A percentile compares a stretch with the other conserved stretches of the same genome.
These are phyloP conservation scores for Bombus pyrosoma DNA, from an alignment of 1,140 invertebrate species.

Conservation along the genomic window DNA sequence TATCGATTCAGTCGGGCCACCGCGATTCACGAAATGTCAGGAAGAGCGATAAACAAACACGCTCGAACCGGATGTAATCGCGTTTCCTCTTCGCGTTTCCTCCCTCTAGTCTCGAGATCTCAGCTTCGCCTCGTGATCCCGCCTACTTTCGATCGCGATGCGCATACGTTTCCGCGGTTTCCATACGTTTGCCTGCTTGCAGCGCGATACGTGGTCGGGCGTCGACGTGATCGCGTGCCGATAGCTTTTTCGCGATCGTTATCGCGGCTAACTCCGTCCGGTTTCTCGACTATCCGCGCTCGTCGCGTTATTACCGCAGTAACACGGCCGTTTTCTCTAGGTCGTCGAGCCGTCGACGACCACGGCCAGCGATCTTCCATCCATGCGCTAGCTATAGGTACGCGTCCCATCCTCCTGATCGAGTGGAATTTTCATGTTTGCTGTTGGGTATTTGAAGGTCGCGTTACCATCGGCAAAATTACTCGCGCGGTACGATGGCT, in stretches of 20 bases:
- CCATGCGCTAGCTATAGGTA: too few species aligned
- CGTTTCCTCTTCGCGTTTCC: slow-evolving; percentile 24
- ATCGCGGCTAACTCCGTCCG: neutral
- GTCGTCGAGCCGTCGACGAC: neutral
- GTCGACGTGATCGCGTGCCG: slow-evolving; percentile 43
- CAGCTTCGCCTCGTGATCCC: slow-evolving; percentile 17
- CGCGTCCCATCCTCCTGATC: too few species aligned
- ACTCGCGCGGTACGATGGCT: slow-evolving; percentile 18
- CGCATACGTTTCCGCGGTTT: neutral
- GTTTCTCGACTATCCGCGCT: slow-evolving; percentile 8
- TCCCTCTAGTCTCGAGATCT: neutral
- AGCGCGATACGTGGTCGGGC: neutral
- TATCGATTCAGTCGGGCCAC: slow-evolving; percentile 19
- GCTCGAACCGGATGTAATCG: slow-evolving; percentile 2
- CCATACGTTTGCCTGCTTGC: neutral
- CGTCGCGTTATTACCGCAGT: neutral
- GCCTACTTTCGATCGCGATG: slow-evolving; percentile 32
- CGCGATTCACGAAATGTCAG: slow-evolving; percentile 11
- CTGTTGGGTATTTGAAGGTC: neutral
- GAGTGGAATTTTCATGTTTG: neutral
- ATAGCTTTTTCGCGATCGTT: slow-evolving; percentile 33
- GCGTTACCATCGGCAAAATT: slow-evolving; percentile 38
- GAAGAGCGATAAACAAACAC: slow-evolving; percentile 26
- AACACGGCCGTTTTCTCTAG: neutral
- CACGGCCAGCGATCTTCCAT: neutral